Evolutionary conservation across 2,888 invertebrate species (phyloP), one percentile per base, ranked within the genome.

Genomic region (Prosopocoilus inquinatus): DNA sequence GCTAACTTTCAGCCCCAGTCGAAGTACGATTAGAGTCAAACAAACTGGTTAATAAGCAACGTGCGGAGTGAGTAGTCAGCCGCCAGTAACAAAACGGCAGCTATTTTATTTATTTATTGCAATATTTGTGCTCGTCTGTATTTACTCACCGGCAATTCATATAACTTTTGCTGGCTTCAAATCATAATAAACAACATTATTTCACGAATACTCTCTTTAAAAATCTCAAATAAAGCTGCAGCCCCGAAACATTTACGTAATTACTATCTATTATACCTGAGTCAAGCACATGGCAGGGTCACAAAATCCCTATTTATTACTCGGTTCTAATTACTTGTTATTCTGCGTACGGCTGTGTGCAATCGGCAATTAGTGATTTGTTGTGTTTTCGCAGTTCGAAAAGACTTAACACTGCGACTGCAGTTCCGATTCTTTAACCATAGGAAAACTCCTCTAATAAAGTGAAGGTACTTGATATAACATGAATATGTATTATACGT

Each of bases 361-460:
- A 28, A 5, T 28, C 7, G 20, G 20, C 5, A 1, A 28, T 5
- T 28, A 28, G 20, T 28, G 20, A 28, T 28, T 41, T 57, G 43
- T 54, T 57, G 12, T 57, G 50, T 57, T 57, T 81, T 85, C 84
- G 79, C 90, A 92, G 92, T 93, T 90, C 90, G 92, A 88, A 93
- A 93, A 92, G 92, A 93, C 84, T 88, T 91, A 87, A 90, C 90
- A 83, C 89, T 91, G 87, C 90, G 91, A 85, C 90, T 92, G 83
- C 90, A 90, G 86, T 93, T 91, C 90, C 87, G 92, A 86, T 92
- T 92, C 89, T 93, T 93, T 90, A 92, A 91, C 86, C 90, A 89
- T 85, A 90, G 91, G 87, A 87, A 87, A 84, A 85, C 86, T 78
- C 88, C 89, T 81, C 86, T 90, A 85, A 89, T 90, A 84, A 89